Evolutionary conservation across 2,888 invertebrate genomes (phyloP), one percentile per base, ranked within the genome.

Genomic region (Cosmorhoe ocellata): DNA sequence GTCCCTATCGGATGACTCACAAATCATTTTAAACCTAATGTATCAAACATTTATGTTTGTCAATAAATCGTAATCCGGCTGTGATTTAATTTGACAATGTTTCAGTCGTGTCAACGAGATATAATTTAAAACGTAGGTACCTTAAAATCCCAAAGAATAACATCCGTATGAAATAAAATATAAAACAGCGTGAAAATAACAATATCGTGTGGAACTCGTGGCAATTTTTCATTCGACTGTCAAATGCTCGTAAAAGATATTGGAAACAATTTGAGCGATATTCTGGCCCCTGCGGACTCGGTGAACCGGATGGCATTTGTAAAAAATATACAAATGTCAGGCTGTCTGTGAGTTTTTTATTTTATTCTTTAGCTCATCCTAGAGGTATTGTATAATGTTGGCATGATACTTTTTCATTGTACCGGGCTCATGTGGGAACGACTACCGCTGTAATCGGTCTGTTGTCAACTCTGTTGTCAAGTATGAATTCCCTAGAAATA

Each of bases 201-300:
- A 77, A 76, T 77, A 81, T 75, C 74, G 70, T 61, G 57, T 69
- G 69, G 68, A 76, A 73, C 73, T 74, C 67, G 66, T 54, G 61
- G 78, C 81, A 79, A 83, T 84, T 84, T 85, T 81, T 84, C 85
- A 84, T 73, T 67, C 69, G 67, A 74, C 78, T 85, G 85, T 83
- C 85, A 84, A 84, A 82, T 76, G 75, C 73, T 81, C 83, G 78
- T 84, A 80, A 83, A 84, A 82, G 76, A 84, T 85, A 84, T 84
- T 85, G 84, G 81, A 84, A 82, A 84, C 85, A 86, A 84, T 85
- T 85, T 83, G 82, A 81, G 69, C 74, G 74, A 82, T 81, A 81
- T 84, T 59, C 81, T 73, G 63, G 74, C 73, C 77, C 71, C 73
- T 66, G 69, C 65, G 77, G 78, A 76, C 75, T 67, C 64, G 56